Base-by-base conservation (phyloP, 2,797 vertebrate genomes). In the Fistularia tabacaria region DNA sequence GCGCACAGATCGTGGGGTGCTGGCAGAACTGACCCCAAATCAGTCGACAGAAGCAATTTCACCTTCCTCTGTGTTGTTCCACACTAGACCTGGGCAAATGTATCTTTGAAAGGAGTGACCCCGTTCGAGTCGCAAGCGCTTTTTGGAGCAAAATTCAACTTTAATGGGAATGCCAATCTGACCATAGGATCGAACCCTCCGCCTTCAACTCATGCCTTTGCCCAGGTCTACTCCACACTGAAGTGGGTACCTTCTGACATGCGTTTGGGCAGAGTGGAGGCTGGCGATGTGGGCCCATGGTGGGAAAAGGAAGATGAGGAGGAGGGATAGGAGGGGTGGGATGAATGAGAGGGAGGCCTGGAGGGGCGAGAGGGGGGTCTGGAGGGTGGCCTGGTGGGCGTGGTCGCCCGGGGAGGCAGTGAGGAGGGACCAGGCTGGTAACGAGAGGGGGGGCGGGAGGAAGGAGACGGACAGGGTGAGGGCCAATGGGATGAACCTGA, bases 381-480 rank as follows among this genome's bases (percentile, higher is more conserved):
- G 94, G 95, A 95, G 90, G 96, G 95, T 89, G 95, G 95, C 90
- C 96, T 91, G 91, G 96, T 97, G 94, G 96, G 96, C 88, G 95
- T 97, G 92, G 93, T 93, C 79, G 94, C 95, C 94, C 94, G 94
- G 91, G 94, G 94, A 90, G 95, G 95, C 93, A 99, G 92, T 92
- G 95, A 97, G 92, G 91, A 96, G 90, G 96, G 93, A 91, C 94
- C 94, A 91, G 96, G 94, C 94, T 94, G 95, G 95, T 97, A 98
- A 93, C 95, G 95, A 92, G 95, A 93, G 93, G 94, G 94, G 93
- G 95, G 94, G 88, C 94, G 95, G 91, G 95, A 98, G 90, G 95
- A 97, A 93, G 96, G 95, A 95, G 97, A 98, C 88, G 94, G 94
- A 93, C 96, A 99, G 92, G 95, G 94, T 93, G 96, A 94, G 93